Base-by-base conservation (phyloP, 2,797 vertebrate genomes). In the Xerus rutilus region DNA sequence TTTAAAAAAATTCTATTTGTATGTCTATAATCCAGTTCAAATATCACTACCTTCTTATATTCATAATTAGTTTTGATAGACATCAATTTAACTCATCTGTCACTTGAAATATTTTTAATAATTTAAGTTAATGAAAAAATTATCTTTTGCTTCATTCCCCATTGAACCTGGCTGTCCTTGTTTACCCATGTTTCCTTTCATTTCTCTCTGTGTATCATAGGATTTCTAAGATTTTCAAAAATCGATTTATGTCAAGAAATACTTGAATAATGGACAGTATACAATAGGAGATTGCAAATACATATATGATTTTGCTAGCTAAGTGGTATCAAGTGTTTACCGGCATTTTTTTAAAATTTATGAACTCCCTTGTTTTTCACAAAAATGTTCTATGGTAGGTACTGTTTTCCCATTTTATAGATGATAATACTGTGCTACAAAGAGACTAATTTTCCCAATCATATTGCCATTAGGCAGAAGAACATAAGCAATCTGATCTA, bases 1-100 rank as follows among this genome's bases (percentile, higher is more conserved):
- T n/a, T n/a, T n/a, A n/a, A n/a, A n/a, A 86, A 86, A 28, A 89
- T n/a, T 81, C 45, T 77, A 87, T 81, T 93, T 91, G 95, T 90
- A 78, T 49, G 62, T 90, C 5, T 93, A 14, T 67, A 87, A 72
- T 65, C 87, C 54, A 89, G 17, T 81, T 76, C n/a, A 94, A 91
- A 90, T 92, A 35, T 67, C 64, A 93, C 79, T 86, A 54, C 76
- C 11, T 84, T 96, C 64, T 92, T 77, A 90, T 93, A 87, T 89
- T 90, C 92, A n/a, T 45, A 84, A 45, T 94, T 86, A 77, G 7
- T 67, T 94, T 89, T 83, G 72, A 81, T 79, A 84, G n/a, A 7
- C 2, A 54, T 81, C 54, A 84, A 67, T 76, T 87, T 89, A 84
- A 94, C n/a, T 83, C 47, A 83, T 65, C 32, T 17, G 88, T 92